Conservation (phyloP, 2,113 vertebrate species). For the Podilymbus podiceps region DNA sequence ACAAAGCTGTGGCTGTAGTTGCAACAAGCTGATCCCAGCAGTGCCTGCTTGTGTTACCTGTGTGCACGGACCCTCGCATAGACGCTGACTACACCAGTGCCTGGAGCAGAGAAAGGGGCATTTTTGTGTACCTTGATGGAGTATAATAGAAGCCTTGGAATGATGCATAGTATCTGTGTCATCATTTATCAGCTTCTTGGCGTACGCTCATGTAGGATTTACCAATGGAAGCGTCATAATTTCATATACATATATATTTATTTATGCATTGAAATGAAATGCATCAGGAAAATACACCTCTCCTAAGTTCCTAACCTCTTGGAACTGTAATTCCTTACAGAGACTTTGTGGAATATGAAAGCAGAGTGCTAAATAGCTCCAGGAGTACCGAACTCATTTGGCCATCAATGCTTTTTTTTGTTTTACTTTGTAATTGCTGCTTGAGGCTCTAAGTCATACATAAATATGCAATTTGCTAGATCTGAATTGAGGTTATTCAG, state of each 20-base stretch:
- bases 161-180: fast-evolving
- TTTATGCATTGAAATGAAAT: background rate
- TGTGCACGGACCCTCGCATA: fast-evolving
- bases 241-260: background rate
- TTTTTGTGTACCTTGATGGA: background rate
- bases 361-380: background rate
- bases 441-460: background rate
- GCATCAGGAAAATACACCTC: background rate
- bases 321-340: background rate
- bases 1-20: background rate
- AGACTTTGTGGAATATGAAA: background rate
- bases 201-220: background rate
- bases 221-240: background rate
- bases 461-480: background rate
- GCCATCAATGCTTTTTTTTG: background rate
- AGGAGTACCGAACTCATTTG: background rate
- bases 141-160: background rate
- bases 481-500: background rate
- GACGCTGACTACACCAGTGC: background rate
- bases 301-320: background rate
- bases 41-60: fast-evolving
- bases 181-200: background rate
- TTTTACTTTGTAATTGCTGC: background rate
- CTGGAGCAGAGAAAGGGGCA: background rate
- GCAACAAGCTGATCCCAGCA: background rate